Evolutionary conservation across 1,140 invertebrate genomes (phyloP), one percentile per base, ranked within the genome.

Genomic region (Drosophila watanabei): DNA sequence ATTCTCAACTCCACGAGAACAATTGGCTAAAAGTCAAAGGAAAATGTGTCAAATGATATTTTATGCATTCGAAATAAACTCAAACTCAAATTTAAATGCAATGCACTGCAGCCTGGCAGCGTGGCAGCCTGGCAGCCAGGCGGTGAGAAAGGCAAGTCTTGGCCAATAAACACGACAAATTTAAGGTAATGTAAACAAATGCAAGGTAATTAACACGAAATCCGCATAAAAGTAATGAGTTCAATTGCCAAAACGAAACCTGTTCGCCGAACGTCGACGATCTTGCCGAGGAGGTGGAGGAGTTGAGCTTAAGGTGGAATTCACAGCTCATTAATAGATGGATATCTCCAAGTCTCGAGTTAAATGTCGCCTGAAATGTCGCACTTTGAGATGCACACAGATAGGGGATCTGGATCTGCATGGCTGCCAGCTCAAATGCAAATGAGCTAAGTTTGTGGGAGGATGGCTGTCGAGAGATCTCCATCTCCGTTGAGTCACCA

Each of bases 111-210:
- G 51, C 49, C 28, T 18, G 49, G 24, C 24, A n/a, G n/a, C n/a
- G n/a, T n/a, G n/a, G n/a, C n/a, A n/a, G n/a, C n/a, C n/a, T n/a
- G n/a, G n/a, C n/a, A n/a, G 48, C 4, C n/a, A 35, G 64, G 60
- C 73, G 80, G 84, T 88, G 84, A 88, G 85, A 88, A 88, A 81
- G 78, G 43, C 68, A 49, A 57, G 66, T 63, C 57, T 77, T 58
- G 43, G 77, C 51, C 80, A 75, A 88, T 84, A 84, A 88, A 85
- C 64, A 70, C 68, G 49, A 30, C 69, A 79, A 75, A 75, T 88
- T 88, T 69, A 89, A 89, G 85, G 77, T 79, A 89, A 84, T 88
- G 84, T 85, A 85, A 88, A 84, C 81, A 89, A 88, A 85, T 89
- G 81, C 78, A 85, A 59, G 51, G 81, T 57, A 88, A 89, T 88